phyloP scores from a whole-genome alignment of 1,140 invertebrate species.

The Druon quercuslanigerum region DNA sequence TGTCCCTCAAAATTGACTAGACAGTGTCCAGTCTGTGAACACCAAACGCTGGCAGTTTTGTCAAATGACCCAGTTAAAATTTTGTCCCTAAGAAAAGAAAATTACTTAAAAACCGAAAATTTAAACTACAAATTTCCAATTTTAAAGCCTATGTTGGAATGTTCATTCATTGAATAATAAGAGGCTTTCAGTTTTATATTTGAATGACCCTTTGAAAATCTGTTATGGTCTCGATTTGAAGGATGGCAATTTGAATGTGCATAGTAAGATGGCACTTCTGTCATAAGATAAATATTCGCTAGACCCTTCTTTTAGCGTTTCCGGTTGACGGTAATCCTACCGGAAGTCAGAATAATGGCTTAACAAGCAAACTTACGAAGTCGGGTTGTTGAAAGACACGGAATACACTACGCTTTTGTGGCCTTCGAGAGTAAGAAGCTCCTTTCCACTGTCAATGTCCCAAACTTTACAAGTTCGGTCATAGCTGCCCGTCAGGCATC shows the following conservation, averaged over 20 bases:
- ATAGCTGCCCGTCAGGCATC: conserved; percentile 88
- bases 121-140: too few relatives aligned
- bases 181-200: too few relatives aligned
- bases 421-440: conserved; percentile 82
- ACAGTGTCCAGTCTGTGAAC: conserved; percentile 80
- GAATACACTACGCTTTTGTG: conserved; percentile 89
- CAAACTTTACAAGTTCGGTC: conserved; percentile 91
- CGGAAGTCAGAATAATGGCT: neutral
- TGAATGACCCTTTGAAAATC: neutral
- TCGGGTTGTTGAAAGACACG: conserved; percentile 85
- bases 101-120: neutral
- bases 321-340: conserved; percentile 20
- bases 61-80: conserved; percentile 89
- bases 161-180: too few relatives aligned
- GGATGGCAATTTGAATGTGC: neutral
- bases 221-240: too few relatives aligned
- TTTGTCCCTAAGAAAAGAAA: conserved; percentile 78
- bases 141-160: too few relatives aligned
- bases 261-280: neutral
- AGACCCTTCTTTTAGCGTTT: conserved; percentile 28
- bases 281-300: conserved; percentile 4
- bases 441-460: conserved; percentile 83
- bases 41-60: conserved; percentile 86
- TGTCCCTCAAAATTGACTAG: conserved; percentile 84
- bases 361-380: conserved; percentile 77